Evolutionary conservation across 2,888 invertebrate genomes (phyloP).

Genomic region (Leptogaster cylindrica): DNA sequence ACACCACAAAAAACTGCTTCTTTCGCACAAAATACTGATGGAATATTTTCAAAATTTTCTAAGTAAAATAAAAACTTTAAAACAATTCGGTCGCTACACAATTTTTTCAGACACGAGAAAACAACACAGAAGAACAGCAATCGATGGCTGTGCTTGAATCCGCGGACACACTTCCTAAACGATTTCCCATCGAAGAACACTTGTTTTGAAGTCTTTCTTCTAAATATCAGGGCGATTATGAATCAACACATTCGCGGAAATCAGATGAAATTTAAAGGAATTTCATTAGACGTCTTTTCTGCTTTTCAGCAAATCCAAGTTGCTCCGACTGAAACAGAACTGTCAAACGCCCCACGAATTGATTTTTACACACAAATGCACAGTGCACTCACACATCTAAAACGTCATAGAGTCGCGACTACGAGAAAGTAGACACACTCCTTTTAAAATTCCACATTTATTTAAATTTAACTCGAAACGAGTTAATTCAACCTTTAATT

Average conservation of each 20-base stretch:
- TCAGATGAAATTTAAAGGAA: conserved; percentile 2
- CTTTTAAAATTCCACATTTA: too few species aligned
- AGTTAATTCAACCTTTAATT: too few species aligned
- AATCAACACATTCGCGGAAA: conserved; percentile 14
- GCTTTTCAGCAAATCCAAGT: too few species aligned
- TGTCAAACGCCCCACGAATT: conserved; percentile 46
- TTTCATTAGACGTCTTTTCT: conserved; percentile 14
- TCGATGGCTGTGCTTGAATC: neutral
- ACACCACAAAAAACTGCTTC: conserved; percentile 6
- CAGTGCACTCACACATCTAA: too few species aligned
- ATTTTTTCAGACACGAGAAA: neutral
- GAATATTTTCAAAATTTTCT: too few species aligned
- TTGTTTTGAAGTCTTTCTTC: too few species aligned
- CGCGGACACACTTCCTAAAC: conserved; percentile 1
- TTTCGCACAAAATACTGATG: too few species aligned
- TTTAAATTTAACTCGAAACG: too few species aligned
- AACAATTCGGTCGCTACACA: neutral
- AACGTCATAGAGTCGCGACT: too few species aligned
- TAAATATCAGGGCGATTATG: too few species aligned
- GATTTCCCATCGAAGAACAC: conserved; percentile 18
- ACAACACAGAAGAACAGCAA: neutral
- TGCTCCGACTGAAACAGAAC: conserved; percentile 22
- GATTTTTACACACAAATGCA: conserved; percentile 41
- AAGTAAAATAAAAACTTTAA: neutral
- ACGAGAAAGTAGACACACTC: neutral